These are phyloP conservation scores for Bradysia coprophila DNA, from an alignment of 1,140 invertebrate genomes.

Conservation along the genomic window DNA sequence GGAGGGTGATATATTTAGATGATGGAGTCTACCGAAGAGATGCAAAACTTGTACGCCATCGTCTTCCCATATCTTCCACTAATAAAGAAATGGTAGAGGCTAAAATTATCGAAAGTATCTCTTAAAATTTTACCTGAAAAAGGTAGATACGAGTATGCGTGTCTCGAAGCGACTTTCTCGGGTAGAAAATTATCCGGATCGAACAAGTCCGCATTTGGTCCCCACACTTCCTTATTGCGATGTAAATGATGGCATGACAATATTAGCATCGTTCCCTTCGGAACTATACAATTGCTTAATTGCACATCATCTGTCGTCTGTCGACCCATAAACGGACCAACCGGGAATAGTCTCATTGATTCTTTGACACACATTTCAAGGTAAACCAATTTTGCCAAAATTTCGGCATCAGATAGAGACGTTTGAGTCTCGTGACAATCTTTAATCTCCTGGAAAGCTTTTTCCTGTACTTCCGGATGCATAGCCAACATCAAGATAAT, in stretches of 20 bases:
- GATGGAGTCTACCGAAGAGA: too few relatives aligned
- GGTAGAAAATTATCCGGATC: constrained; percentile 48
- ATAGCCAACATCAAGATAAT: constrained; percentile 11
- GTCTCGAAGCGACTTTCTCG: constrained; percentile 24
- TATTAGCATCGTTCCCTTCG: background rate
- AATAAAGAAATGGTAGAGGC: too few relatives aligned
- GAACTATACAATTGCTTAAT: background rate
- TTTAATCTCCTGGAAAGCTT: constrained; percentile 35
- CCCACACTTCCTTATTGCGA: constrained; percentile 25
- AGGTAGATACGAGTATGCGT: constrained; percentile 33
- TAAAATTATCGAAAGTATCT: too few relatives aligned
- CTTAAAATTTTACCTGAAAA: too few relatives aligned
- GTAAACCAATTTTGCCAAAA: constrained; percentile 35
- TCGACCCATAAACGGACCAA: constrained; percentile 33
- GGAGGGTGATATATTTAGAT: too few relatives aligned
- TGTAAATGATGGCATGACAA: background rate
- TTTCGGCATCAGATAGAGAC: constrained; percentile 23
- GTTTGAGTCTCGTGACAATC: constrained; percentile 24
- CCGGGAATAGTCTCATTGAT: constrained; percentile 38
- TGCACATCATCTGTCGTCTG: constrained; percentile 5
- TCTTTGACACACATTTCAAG: constrained; percentile 44
- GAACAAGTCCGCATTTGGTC: constrained; percentile 42
- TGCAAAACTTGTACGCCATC: too few relatives aligned
- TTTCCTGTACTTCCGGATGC: constrained; percentile 21
- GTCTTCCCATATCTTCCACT: too few relatives aligned